Evolutionary conservation across 2,797 vertebrate genomes (phyloP).

Genomic region (Rallus crepitans): DNA sequence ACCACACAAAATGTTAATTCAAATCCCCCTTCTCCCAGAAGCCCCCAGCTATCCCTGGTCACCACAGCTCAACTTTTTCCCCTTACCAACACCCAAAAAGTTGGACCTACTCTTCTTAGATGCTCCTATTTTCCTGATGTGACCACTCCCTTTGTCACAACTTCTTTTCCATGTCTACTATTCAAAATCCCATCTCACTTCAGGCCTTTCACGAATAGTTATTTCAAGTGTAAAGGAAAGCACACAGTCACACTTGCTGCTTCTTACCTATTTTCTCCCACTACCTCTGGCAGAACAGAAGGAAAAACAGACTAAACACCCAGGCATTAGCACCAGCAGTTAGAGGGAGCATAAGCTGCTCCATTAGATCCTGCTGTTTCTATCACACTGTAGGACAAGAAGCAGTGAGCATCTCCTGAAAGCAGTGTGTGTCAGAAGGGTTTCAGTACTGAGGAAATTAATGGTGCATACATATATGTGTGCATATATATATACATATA

Average conservation of each 20-base stretch:
- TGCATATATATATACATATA: too few relatives aligned
- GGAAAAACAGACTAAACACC: neutral
- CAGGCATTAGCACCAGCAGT: neutral
- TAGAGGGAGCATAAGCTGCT: neutral
- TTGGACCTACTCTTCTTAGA: neutral
- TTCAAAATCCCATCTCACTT: neutral
- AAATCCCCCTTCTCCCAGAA: neutral
- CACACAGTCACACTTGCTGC: neutral
- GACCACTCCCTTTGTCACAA: accelerated
- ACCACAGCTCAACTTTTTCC: neutral
- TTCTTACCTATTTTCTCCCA: neutral
- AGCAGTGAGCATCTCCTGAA: neutral
- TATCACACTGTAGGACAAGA: accelerated
- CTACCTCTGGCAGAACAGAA: neutral
- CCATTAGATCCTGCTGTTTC: neutral
- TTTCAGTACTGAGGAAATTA: neutral
- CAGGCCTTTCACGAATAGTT: neutral
- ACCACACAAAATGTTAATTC: neutral
- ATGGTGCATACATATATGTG: too few relatives aligned
- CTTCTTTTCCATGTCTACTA: neutral
- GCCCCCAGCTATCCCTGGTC: neutral
- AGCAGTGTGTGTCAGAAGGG: neutral
- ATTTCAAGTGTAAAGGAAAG: neutral
- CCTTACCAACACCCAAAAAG: neutral
- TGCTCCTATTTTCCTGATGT: neutral